A percentile compares a stretch with the other conserved stretches of the same genome.
Evolutionary conservation across 2,888 invertebrate genomes (phyloP).

Genomic region (Mamestra brassicae): DNA sequence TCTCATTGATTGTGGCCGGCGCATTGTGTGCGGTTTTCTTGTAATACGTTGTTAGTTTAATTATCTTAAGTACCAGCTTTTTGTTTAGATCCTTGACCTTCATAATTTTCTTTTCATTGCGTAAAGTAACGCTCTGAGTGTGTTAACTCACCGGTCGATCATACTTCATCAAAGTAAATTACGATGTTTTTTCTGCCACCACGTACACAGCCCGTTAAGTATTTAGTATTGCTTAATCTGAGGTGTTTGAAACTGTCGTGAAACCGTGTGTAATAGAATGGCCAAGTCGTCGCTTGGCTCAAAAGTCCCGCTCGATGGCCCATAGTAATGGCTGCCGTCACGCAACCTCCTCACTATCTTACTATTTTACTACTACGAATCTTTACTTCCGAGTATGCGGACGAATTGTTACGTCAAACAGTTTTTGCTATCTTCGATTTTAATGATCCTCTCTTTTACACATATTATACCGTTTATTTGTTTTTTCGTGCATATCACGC

Average conservation of each 20-base stretch:
- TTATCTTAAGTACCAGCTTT: constrained; percentile 22
- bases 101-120: background rate
- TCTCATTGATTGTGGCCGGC: constrained; percentile 3
- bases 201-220: constrained; percentile 1
- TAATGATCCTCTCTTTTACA: constrained; percentile 63
- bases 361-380: constrained; percentile 64
- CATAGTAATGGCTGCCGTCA: constrained; percentile 66
- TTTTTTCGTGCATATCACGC: constrained; percentile 54
- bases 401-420: constrained; percentile 72
- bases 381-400: constrained; percentile 62
- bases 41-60: constrained; percentile 7
- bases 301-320: constrained; percentile 68
- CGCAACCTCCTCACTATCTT: constrained; percentile 65
- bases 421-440: constrained; percentile 59
- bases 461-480: constrained; percentile 51
- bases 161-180: constrained; percentile 28
- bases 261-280: constrained; percentile 47
- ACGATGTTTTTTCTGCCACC: constrained; percentile 26
- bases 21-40: constrained; percentile 17
- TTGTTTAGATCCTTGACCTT: background rate
- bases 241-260: constrained; percentile 53
- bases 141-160: constrained; percentile 13
- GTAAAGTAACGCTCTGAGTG: constrained; percentile 2
- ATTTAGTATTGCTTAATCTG: constrained; percentile 37
- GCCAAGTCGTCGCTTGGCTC: constrained; percentile 58